Base-by-base conservation (phyloP, 2,113 vertebrate species). In the Cichladusa arquata region DNA sequence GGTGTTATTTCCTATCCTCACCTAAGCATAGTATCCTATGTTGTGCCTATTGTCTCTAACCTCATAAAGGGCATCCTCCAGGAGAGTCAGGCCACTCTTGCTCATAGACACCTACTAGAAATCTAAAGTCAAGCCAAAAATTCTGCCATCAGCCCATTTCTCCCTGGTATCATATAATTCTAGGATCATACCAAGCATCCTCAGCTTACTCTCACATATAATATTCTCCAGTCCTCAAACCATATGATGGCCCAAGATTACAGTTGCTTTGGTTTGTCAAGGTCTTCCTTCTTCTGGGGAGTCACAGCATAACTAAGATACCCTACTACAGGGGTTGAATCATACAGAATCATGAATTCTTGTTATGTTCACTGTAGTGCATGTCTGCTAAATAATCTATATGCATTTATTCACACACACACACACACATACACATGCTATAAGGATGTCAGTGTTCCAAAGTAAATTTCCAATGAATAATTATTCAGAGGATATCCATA, bases 151-250 rank as follows among this genome's bases (percentile, higher is more conserved):
- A 58, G 8, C 6, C 7, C 19, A 29, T 25, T 38, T 23, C 19
- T 67, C 42, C 72, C 7, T 19, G 47, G 17, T 23, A 36, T 57
- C 18, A 6, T 15, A 19, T 48, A 6, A 48, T 71, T 48, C 40
- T 25, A 47, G 7, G 4, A 28, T 36, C 36, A 72, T 19, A 34
- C 1, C 0, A 1, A 56, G 11, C 4, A 34, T 3, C 4, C 7
- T 58, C 26, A 80, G 2, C 5, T 38, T 74, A 26, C 12, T 13
- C 3, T 45, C 11, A 22, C 12, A 15, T 4, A 24, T 31, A 23
- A 53, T 8, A 5, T 40, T 13, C 14, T 71, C 14, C 40, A 51
- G 42, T 6, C 3, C 11, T 48, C 54, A 58, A 60, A 69, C 11
- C 0, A 26, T 50, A 33, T 58, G 9, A 16, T 33, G 17, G 4